Conservation (phyloP, 37 sponge, comb jelly and placozoan species). For the Amphimedon queenslandica region DNA sequence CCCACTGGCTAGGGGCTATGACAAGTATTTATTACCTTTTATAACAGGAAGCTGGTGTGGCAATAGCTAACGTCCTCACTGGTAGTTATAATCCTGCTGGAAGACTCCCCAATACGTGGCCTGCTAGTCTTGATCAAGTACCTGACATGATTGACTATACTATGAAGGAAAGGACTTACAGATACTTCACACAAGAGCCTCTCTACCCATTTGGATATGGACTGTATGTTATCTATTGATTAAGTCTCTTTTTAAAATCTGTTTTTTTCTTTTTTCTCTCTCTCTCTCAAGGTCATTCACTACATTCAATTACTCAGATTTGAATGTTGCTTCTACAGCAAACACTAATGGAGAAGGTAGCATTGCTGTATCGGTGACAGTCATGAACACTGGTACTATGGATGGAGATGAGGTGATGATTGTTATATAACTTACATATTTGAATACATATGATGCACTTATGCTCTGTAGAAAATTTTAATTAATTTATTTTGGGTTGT, state of each 20-base stretch:
- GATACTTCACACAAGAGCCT: slow-evolving; percentile 40
- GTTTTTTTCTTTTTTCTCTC: background rate
- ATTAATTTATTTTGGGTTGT: no score
- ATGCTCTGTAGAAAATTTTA: background rate
- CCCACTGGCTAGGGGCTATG: no score
- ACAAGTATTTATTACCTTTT: no score
- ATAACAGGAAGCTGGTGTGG: slow-evolving; percentile 23
- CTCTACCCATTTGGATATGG: slow-evolving; percentile 67
- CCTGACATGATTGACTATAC: slow-evolving; percentile 59
- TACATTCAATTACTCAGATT: slow-evolving; percentile 28
- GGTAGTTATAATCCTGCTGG: slow-evolving; percentile 38
- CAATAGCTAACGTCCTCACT: slow-evolving; percentile 24
- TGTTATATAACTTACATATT: no score
- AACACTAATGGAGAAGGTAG: slow-evolving; percentile 17
- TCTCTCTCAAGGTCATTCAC: slow-evolving; percentile 34
- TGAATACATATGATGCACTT: no score
- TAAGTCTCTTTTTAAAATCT: background rate
- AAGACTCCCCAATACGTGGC: slow-evolving; percentile 64
- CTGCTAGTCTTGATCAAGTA: slow-evolving; percentile 38
- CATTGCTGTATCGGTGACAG: slow-evolving; percentile 28
- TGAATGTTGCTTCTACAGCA: slow-evolving; percentile 3
- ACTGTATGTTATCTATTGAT: slow-evolving; percentile 25
- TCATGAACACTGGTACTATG: slow-evolving; percentile 29
- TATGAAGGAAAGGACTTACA: slow-evolving; percentile 54
- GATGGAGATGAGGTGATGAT: slow-evolving; percentile 39